Percentiles rank a stretch among this genome's conserved stretches.
Conservation (phyloP, 2,888 invertebrate species). For the Hypena proboscidalis region DNA sequence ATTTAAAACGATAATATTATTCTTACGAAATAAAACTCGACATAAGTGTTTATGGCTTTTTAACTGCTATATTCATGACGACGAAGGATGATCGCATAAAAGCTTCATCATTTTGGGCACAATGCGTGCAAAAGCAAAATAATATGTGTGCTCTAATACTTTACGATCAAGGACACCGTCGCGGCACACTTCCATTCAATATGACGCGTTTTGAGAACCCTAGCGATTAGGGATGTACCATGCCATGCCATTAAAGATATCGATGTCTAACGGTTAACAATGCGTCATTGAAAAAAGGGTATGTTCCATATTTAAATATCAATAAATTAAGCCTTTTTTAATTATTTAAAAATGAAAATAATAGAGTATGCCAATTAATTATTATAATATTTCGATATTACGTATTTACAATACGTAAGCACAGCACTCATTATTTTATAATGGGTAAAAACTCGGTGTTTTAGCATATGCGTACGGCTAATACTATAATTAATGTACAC, state of each 20-base stretch:
- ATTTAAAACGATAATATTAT: neutral
- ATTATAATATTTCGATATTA: no score
- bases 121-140: slow-evolving; percentile 11
- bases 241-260: neutral
- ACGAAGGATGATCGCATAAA: slow-evolving; percentile 19
- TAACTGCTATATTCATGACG: slow-evolving; percentile 19
- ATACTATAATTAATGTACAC: neutral
- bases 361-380: no score
- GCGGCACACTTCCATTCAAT: slow-evolving; percentile 38
- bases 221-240: slow-evolving; percentile 16
- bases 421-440: no score
- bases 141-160: slow-evolving; percentile 21
- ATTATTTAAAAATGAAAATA: no score
- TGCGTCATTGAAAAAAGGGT: no score
- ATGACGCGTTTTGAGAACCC: slow-evolving; percentile 12
- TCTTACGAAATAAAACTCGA: neutral
- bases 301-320: no score
- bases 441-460: no score
- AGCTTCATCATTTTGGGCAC: slow-evolving; percentile 23
- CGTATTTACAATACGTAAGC: no score
- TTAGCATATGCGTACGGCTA: no score
- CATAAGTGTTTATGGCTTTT: slow-evolving; percentile 17
- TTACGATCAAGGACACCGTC: slow-evolving; percentile 30
- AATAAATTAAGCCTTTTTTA: no score
- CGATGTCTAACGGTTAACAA: slow-evolving; percentile 5